Conservation (phyloP, 2,113 vertebrate genomes). For the Oostethus manadensis region DNA sequence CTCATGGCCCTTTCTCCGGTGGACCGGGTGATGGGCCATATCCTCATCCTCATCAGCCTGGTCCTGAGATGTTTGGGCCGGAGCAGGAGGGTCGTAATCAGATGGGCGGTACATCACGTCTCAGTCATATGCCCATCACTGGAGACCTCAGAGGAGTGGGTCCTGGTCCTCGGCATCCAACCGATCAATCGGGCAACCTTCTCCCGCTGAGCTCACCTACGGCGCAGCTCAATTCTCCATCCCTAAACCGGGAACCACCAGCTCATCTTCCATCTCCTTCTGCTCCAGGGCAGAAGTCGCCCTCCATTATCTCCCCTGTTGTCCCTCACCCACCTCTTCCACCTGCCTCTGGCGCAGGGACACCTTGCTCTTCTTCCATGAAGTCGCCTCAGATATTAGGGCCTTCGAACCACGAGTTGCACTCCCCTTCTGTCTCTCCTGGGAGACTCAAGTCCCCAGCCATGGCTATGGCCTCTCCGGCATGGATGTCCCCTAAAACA, state of each 20-base stretch:
- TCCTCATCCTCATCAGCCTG: constrained; percentile 78
- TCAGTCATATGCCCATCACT: constrained; percentile 86
- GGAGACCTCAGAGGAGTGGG: constrained; percentile 72
- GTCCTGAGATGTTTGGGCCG: constrained; percentile 81
- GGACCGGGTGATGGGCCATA: constrained; percentile 76
- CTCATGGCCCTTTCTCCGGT: constrained; percentile 77
- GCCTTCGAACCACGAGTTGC: constrained; percentile 78
- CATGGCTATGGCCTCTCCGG: constrained; percentile 85
- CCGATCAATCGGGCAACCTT: constrained; percentile 84
- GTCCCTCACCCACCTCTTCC: constrained; percentile 74
- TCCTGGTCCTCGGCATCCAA: constrained; percentile 75
- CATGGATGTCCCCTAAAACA: constrained; percentile 88
- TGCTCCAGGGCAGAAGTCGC: constrained; percentile 87
- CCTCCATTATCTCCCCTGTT: constrained; percentile 78
- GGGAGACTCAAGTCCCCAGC: constrained; percentile 87
- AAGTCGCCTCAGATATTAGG: constrained; percentile 91
- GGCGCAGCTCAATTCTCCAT: constrained; percentile 88
- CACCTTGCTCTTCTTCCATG: constrained; percentile 74
- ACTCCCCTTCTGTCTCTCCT: constrained; percentile 87
- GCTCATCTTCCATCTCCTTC: constrained; percentile 86
- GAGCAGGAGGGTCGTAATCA: constrained; percentile 76
- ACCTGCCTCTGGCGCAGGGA: constrained; percentile 73
- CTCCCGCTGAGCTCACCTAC: constrained; percentile 83
- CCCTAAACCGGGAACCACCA: constrained; percentile 84
- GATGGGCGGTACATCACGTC: constrained; percentile 76